Conservation (phyloP, 1,140 invertebrate genomes). For the Drosophila obscura region DNA sequence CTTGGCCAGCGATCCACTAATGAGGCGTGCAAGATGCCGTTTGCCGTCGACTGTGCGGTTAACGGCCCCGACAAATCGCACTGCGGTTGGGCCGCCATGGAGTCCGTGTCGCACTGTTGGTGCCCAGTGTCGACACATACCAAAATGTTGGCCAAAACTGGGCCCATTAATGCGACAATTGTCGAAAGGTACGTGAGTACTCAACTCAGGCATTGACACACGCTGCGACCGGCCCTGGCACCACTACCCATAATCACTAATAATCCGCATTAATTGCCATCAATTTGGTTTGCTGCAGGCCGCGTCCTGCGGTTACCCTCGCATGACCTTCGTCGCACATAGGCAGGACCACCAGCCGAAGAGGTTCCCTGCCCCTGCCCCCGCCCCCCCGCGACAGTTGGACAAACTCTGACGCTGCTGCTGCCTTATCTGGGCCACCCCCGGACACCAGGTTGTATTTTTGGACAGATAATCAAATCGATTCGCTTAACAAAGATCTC, state of each 20-base stretch:
- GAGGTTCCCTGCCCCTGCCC: no score
- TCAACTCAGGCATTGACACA: no score
- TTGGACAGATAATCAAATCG: no score
- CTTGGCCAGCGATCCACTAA: constrained; percentile 10
- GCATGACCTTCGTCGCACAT: constrained; percentile 27
- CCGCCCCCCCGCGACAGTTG: no score
- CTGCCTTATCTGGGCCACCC: no score
- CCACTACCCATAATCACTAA: constrained; percentile 35
- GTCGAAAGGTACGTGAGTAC: constrained; percentile 20
- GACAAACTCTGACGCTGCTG: no score
- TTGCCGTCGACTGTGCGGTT: constrained; percentile 32
- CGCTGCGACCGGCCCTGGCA: no score
- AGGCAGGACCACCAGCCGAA: constrained; percentile 2
- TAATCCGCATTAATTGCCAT: constrained; percentile 51
- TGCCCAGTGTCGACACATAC: no score
- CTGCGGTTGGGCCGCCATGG: constrained; percentile 52
- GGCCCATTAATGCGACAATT: constrained; percentile 70
- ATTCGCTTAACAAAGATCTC: no score
- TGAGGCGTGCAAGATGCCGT: not conserved
- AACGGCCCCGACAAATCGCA: constrained; percentile 48
- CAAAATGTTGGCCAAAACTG: constrained; percentile 85
- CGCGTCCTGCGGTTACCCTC: constrained; percentile 39
- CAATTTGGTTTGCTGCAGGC: constrained; percentile 36
- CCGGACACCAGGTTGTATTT: no score
- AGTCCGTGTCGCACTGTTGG: no score